Percentiles rank a stretch among this genome's conserved stretches.
Conservation (phyloP, 1,140 invertebrate genomes). For the Rhopalosiphum padi region DNA sequence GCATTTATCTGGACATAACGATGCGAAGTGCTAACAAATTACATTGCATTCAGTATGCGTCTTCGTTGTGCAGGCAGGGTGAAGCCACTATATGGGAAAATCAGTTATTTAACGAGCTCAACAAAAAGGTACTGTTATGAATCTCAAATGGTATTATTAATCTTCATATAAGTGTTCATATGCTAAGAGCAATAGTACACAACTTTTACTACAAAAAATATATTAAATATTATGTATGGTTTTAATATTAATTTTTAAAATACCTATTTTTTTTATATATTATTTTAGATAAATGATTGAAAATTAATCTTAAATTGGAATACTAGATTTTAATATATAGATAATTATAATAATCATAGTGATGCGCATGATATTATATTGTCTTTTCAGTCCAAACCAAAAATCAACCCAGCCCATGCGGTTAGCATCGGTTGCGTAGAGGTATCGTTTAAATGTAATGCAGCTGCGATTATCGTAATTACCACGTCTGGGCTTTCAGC, state of each 20-base stretch:
- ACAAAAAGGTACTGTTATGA: neutral
- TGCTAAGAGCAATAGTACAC: too few relatives aligned
- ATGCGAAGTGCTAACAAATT: neutral
- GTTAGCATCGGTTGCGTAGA: slow-evolving; percentile 30
- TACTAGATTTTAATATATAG: too few relatives aligned
- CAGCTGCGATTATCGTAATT: slow-evolving; percentile 11
- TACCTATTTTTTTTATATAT: too few relatives aligned
- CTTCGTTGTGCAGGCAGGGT: neutral
- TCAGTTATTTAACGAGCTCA: neutral
- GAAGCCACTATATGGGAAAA: slow-evolving; percentile 19
- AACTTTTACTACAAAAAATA: too few relatives aligned
- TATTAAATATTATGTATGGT: too few relatives aligned
- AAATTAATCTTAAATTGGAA: too few relatives aligned
- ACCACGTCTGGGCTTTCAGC: slow-evolving; percentile 27
- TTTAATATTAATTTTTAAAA: too few relatives aligned
- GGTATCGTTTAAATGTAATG: slow-evolving; percentile 16
- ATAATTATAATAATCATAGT: too few relatives aligned
- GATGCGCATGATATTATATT: neutral
- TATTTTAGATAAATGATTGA: too few relatives aligned
- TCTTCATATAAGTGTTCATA: neutral
- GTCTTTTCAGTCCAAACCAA: neutral
- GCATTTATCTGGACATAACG: slow-evolving; percentile 20
- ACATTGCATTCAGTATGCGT: neutral
- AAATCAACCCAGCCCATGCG: slow-evolving; percentile 22
- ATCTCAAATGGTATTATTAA: neutral